Percentiles rank a stretch among this genome's conserved stretches.
Conservation (phyloP, 2,113 vertebrate species). For the Brienomyrus longianalis region DNA sequence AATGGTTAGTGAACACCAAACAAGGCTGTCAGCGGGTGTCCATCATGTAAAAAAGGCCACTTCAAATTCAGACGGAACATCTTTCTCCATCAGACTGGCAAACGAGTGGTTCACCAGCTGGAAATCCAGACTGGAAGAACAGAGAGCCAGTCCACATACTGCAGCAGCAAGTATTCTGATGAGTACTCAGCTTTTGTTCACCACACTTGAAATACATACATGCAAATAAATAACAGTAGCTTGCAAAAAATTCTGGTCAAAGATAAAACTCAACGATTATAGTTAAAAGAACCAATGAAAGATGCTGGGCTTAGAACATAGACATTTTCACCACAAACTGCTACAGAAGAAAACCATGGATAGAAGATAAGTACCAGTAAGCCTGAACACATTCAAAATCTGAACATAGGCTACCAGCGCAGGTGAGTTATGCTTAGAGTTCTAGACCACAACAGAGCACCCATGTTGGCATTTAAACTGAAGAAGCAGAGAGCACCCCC, state of each 20-base stretch:
- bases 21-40: background rate
- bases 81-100: background rate
- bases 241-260: background rate
- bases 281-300: background rate
- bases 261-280: background rate
- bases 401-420: background rate
- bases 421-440: background rate
- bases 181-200: background rate
- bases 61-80: background rate
- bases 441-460: background rate
- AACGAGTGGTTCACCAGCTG: background rate
- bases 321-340: background rate
- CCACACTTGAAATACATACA: background rate
- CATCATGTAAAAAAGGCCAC: background rate
- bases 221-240: background rate
- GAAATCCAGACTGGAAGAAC: slow-evolving; percentile 39
- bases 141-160: background rate
- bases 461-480: slow-evolving; percentile 21
- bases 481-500: background rate
- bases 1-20: background rate
- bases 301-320: background rate
- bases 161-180: background rate
- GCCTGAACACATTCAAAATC: background rate
- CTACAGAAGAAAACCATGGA: background rate
- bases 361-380: background rate